Conservation (phyloP, 1,140 invertebrate genomes). For the Asobara japonica region DNA sequence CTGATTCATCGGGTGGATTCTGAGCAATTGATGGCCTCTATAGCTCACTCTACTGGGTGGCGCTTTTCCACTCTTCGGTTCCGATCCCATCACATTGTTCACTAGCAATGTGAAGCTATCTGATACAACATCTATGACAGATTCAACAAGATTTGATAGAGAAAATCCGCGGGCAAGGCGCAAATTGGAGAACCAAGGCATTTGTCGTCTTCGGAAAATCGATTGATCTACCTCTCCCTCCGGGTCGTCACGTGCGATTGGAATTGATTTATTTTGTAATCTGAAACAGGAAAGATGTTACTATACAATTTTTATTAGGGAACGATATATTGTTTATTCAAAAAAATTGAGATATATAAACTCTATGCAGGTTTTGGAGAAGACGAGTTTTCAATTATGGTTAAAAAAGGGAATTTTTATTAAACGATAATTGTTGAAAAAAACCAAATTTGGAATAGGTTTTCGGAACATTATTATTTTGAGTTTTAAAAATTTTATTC, state of each 20-base stretch:
- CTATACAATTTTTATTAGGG: too few species aligned
- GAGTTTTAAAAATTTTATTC: too few species aligned
- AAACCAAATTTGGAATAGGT: too few species aligned
- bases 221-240: neutral
- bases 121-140: constrained; percentile 46
- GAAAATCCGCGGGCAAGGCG: constrained; percentile 48
- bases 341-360: too few species aligned
- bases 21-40: constrained; percentile 58
- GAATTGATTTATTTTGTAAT: neutral
- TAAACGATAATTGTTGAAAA: too few species aligned
- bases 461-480: too few species aligned
- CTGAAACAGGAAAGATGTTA: neutral
- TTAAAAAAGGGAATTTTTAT: too few species aligned
- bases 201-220: constrained; percentile 11
- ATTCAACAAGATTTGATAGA: constrained; percentile 51
- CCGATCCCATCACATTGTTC: constrained; percentile 50
- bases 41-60: constrained; percentile 50
- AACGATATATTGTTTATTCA: too few species aligned
- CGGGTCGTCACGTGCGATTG: constrained; percentile 19
- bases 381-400: neutral
- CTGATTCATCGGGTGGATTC: constrained; percentile 50
- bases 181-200: neutral
- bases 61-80: constrained; percentile 47
- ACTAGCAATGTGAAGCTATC: constrained; percentile 51
- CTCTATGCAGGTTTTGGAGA: neutral